Conservation (phyloP, 2,113 vertebrate genomes). For the Empidonax alnorum region DNA sequence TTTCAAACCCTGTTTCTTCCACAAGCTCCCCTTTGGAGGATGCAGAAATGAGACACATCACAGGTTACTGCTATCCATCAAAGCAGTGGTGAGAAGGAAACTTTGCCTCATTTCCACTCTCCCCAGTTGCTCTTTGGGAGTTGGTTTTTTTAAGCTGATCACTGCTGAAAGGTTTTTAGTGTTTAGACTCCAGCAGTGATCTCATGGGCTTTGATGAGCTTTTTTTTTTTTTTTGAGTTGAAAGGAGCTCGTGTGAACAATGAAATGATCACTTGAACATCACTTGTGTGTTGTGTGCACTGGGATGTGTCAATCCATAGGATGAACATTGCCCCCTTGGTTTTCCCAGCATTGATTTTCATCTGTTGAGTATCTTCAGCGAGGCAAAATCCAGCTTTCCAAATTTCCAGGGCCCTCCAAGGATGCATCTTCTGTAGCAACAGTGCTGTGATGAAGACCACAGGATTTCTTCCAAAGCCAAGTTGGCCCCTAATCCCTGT, state of each 20-base stretch:
- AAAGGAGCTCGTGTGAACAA: background rate
- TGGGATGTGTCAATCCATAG: background rate
- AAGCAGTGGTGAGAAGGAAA: background rate
- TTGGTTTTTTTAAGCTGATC: background rate
- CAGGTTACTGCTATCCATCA: background rate
- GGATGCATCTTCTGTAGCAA: background rate
- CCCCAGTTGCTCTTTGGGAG: background rate
- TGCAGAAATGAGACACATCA: fast-evolving
- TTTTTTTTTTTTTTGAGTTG: background rate
- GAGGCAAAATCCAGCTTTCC: background rate
- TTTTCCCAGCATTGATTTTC: background rate
- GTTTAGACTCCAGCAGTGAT: background rate
- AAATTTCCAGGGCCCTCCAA: background rate
- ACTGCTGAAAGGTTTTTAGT: background rate
- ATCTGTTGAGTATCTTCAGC: background rate
- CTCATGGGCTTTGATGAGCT: background rate
- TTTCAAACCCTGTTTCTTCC: background rate
- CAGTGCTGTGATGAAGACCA: background rate
- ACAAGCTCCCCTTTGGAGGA: background rate
- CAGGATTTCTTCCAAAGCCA: background rate
- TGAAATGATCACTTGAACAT: background rate
- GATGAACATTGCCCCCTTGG: background rate
- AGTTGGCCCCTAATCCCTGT: background rate
- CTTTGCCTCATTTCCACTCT: background rate
- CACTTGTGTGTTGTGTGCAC: background rate